These are phyloP conservation scores for Cyprinus carpio DNA, from an alignment of 2,113 vertebrate genomes.

Conservation along the genomic window DNA sequence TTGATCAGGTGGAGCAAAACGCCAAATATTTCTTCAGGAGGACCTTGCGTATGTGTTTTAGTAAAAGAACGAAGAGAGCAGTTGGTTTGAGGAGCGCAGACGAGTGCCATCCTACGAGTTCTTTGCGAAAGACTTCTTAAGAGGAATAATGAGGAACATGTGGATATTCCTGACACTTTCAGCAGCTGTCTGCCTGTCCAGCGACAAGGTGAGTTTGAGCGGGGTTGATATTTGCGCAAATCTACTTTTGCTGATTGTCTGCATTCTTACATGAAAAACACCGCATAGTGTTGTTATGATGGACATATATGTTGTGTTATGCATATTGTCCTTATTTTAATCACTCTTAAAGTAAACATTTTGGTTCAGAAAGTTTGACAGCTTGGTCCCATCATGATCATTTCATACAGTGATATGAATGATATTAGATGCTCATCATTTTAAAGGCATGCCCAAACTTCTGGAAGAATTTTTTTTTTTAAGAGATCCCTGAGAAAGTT, in stretches of 20 bases:
- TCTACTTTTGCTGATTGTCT: not conserved
- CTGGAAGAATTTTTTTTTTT: not conserved
- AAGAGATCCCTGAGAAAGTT: not conserved
- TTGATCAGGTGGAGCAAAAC: not conserved
- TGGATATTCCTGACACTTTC: constrained; percentile 82
- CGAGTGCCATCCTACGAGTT: constrained; percentile 24
- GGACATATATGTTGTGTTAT: not conserved
- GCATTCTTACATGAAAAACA: not conserved
- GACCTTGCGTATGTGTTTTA: not conserved
- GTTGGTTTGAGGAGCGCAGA: constrained; percentile 32
- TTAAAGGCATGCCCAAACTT: not conserved
- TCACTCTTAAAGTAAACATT: not conserved
- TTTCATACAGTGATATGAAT: not conserved
- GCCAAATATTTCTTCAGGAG: not conserved
- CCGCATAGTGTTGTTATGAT: not conserved
- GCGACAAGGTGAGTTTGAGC: constrained; percentile 79
- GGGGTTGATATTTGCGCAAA: not conserved
- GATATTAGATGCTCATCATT: not conserved
- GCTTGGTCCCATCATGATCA: not conserved
- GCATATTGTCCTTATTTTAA: not conserved
- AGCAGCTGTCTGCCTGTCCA: constrained; percentile 79
- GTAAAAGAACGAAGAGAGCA: not conserved
- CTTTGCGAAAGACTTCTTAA: constrained; percentile 47
- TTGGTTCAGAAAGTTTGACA: not conserved
- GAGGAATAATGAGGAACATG: constrained; percentile 81